phyloP scores from a whole-genome alignment of 2,113 vertebrate species.

The Megaceryle torquata region DNA sequence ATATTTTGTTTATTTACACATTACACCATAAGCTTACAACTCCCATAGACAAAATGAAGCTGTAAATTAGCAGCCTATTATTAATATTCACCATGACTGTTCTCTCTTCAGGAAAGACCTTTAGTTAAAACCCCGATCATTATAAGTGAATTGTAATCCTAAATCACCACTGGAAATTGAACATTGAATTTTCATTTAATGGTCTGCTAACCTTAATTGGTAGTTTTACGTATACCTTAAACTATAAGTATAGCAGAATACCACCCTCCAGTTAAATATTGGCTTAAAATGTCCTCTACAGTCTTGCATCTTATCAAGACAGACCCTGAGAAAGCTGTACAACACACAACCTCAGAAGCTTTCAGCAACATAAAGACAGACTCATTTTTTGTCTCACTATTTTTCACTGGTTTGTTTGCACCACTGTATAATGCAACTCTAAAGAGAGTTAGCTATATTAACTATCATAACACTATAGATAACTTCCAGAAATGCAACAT shows the following conservation, averaged over 20 bases:
- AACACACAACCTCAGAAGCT: not conserved
- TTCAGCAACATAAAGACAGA: not conserved
- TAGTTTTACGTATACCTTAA: not conserved
- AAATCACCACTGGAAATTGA: not conserved
- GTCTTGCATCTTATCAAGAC: not conserved
- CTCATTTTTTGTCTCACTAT: not conserved
- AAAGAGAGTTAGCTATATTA: not conserved
- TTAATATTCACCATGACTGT: not conserved
- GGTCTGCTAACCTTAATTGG: not conserved
- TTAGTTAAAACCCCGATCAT: not conserved
- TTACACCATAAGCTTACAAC: not conserved
- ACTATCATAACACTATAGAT: not conserved
- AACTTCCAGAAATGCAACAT: constrained; percentile 19
- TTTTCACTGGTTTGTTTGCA: not conserved
- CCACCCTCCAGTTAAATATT: not conserved
- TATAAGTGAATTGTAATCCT: not conserved
- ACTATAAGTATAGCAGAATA: not conserved
- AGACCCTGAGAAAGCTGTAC: not conserved
- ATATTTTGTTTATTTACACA: not conserved
- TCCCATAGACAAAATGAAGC: not conserved
- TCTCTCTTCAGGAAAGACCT: not conserved
- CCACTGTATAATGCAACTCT: not conserved
- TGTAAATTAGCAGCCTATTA: not conserved
- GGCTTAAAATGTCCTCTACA: not conserved
- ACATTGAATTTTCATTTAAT: not conserved